These are phyloP conservation scores for Norana najaformis DNA, from an alignment of 2,888 invertebrate genomes.

Conservation along the genomic window DNA sequence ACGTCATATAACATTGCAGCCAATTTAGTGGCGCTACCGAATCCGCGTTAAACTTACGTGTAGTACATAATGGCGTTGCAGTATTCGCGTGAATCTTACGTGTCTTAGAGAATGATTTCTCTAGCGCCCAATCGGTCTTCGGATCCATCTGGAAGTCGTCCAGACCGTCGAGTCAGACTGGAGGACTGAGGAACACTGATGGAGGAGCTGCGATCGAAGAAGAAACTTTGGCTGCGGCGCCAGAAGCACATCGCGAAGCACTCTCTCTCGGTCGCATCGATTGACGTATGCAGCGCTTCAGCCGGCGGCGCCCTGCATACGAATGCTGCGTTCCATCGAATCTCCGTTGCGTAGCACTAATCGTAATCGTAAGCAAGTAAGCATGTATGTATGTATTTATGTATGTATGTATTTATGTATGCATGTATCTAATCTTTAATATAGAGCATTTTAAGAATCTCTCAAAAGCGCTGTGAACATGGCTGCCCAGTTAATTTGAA, in stretches of 20 bases:
- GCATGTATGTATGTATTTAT: no score
- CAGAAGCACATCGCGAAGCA: not conserved
- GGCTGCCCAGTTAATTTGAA: no score
- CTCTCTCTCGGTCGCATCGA: not conserved
- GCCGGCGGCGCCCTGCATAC: not conserved
- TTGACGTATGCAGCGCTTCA: not conserved
- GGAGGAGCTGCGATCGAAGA: not conserved
- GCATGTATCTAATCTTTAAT: no score
- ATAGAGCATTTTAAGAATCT: no score
- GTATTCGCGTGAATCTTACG: not conserved
- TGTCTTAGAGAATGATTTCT: not conserved
- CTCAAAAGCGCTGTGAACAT: no score
- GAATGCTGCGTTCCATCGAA: not conserved
- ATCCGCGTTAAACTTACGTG: not conserved
- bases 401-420: no score
- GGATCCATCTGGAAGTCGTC: not conserved
- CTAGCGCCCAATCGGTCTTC: not conserved
- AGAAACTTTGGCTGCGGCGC: conserved; percentile 5
- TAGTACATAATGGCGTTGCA: not conserved
- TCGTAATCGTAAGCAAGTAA: no score
- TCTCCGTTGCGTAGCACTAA: no score
- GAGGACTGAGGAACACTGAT: not conserved
- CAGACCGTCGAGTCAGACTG: not conserved
- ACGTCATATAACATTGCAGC: not conserved
- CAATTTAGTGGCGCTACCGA: not conserved